Percentiles rank a stretch among this genome's conserved stretches.
phyloP scores from a whole-genome alignment of 1,140 invertebrate genomes.

The Mycetomoellerius zeteki region DNA sequence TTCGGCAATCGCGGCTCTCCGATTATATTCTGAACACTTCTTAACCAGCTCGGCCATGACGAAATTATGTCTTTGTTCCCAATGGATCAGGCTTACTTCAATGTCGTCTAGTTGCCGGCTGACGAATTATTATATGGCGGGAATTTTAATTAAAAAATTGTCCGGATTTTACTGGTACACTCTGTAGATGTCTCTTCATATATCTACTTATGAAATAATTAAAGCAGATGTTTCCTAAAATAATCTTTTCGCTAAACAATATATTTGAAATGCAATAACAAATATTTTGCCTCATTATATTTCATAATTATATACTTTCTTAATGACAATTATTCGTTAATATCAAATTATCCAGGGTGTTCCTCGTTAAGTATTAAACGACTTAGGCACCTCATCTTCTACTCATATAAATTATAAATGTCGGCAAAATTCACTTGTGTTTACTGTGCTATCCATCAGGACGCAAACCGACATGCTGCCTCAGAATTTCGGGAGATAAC shows the following conservation, averaged over 20 bases:
- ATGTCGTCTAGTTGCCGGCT: no score
- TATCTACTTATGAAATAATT: not conserved
- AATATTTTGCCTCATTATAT: not conserved
- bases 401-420: slow-evolving; percentile 48
- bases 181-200: not conserved
- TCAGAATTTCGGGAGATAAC: slow-evolving; percentile 13
- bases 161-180: no score
- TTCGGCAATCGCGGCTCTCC: no score
- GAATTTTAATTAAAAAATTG: no score
- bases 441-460: slow-evolving; percentile 28
- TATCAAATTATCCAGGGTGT: slow-evolving; percentile 24
- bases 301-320: not conserved
- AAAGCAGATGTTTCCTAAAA: not conserved
- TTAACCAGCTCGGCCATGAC: no score
- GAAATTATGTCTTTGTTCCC: no score
- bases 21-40: no score
- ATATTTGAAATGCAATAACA: slow-evolving; percentile 17
- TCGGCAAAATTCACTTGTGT: slow-evolving; percentile 43
- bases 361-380: slow-evolving; percentile 13
- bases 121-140: no score
- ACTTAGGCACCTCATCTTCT: slow-evolving; percentile 9
- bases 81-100: no score
- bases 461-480: not conserved
- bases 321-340: slow-evolving; percentile 29
- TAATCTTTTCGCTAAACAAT: not conserved